These are phyloP conservation scores for Polydrusus pterygomalis DNA, from an alignment of 2,888 invertebrate species.

Conservation along the genomic window DNA sequence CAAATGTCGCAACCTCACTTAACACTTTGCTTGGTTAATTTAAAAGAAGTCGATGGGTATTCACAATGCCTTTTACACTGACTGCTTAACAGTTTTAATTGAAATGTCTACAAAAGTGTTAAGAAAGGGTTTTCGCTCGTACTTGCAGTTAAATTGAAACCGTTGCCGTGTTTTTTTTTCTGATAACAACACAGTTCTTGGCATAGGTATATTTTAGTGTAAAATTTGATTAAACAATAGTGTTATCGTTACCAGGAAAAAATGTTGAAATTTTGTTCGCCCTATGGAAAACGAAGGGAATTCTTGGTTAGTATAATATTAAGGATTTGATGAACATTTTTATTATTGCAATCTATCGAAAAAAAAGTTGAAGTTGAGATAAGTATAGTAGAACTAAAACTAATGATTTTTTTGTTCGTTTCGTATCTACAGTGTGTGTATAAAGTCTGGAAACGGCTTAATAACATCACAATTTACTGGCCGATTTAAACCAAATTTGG, in stretches of 20 bases:
- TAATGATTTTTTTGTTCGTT: too few relatives aligned
- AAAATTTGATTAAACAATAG: slow-evolving; percentile 34
- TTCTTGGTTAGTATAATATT: slow-evolving; percentile 56
- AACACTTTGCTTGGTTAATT: slow-evolving; percentile 29
- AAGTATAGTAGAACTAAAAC: too few relatives aligned
- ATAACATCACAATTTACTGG: too few relatives aligned
- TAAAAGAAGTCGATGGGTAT: slow-evolving; percentile 27
- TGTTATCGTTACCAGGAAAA: too few relatives aligned
- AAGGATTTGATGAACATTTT: too few relatives aligned
- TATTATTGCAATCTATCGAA: too few relatives aligned
- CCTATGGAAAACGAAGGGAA: slow-evolving; percentile 63
- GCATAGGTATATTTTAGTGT: not conserved
- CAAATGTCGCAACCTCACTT: slow-evolving; percentile 29
- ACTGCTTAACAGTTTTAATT: slow-evolving; percentile 47
- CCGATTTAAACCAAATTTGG: too few relatives aligned
- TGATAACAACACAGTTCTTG: not conserved
- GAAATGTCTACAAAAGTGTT: slow-evolving; percentile 39
- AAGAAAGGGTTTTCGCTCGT: slow-evolving; percentile 26
- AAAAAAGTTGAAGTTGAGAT: too few relatives aligned
- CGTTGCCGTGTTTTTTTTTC: not conserved
- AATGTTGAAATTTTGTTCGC: slow-evolving; percentile 72
- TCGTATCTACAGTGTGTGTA: too few relatives aligned
- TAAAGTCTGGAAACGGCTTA: too few relatives aligned
- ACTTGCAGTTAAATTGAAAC: not conserved
- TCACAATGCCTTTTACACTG: slow-evolving; percentile 44